Evolutionary conservation across 2,888 invertebrate species (phyloP).

Genomic region (Dermolepida albohirtum): DNA sequence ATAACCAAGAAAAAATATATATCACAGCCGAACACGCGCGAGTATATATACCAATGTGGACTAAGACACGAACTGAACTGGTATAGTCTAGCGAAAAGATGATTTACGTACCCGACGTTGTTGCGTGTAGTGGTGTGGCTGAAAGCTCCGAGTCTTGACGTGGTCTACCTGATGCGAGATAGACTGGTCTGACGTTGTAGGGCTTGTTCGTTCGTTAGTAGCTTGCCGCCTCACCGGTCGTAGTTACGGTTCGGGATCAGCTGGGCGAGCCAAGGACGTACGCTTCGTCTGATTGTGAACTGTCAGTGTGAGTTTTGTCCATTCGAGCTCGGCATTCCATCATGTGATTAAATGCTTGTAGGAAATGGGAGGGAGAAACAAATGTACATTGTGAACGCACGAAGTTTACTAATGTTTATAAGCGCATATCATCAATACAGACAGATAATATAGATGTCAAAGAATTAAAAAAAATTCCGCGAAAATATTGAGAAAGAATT

Average conservation of each 20-base stretch:
- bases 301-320: slow-evolving; percentile 8
- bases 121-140: neutral
- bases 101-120: neutral
- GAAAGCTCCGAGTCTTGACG: slow-evolving; percentile 4
- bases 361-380: neutral
- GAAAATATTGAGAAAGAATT: too few relatives aligned
- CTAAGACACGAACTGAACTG: neutral
- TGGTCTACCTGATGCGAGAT: slow-evolving; percentile 14
- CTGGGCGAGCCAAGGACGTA: slow-evolving; percentile 26
- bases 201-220: slow-evolving; percentile 12
- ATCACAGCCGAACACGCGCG: neutral
- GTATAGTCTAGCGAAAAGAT: slow-evolving; percentile 16
- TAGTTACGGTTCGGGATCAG: slow-evolving; percentile 21
- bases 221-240: neutral
- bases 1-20: neutral
- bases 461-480: too few relatives aligned
- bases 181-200: slow-evolving; percentile 23
- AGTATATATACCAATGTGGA: neutral
- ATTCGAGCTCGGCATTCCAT: neutral
- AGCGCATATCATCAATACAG: neutral
- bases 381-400: neutral
- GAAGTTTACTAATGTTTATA: neutral
- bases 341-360: neutral
- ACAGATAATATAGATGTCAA: too few relatives aligned
- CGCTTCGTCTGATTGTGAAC: neutral